Conservation (phyloP, 2,797 vertebrate genomes). For the Onychomys arenicola region DNA sequence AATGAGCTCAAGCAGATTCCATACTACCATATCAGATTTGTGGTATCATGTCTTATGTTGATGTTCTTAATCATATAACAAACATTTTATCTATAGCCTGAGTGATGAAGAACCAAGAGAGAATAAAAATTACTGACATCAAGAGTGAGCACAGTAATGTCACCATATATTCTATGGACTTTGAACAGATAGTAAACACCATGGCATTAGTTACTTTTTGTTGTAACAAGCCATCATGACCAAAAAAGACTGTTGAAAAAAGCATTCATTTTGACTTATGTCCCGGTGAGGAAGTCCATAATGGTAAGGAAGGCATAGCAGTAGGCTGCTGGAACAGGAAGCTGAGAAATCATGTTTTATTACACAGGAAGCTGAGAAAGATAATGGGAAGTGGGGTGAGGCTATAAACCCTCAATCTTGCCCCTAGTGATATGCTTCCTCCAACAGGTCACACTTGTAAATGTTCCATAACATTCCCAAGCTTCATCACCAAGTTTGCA, state of each 20-base stretch:
- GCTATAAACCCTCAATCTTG: background rate
- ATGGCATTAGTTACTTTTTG: background rate
- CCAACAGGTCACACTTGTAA: background rate
- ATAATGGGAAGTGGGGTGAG: background rate
- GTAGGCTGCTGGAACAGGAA: background rate
- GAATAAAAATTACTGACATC: background rate
- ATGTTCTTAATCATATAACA: background rate
- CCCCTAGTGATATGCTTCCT: background rate
- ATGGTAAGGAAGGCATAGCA: background rate
- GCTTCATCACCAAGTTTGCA: background rate
- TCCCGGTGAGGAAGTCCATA: background rate
- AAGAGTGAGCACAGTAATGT: background rate
- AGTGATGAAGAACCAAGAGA: constrained; percentile 21
- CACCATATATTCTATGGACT: background rate
- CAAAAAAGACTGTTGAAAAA: background rate
- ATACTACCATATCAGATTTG: background rate
- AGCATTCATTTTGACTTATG: background rate
- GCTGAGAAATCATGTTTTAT: background rate
- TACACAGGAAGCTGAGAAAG: background rate
- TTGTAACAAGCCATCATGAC: background rate
- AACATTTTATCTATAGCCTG: background rate
- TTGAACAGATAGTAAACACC: background rate
- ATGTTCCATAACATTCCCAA: background rate
- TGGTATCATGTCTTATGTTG: background rate
- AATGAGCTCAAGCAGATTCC: background rate